Base-by-base conservation (phyloP, 1,140 invertebrate genomes). In the Zaprionus ghesquierei region DNA sequence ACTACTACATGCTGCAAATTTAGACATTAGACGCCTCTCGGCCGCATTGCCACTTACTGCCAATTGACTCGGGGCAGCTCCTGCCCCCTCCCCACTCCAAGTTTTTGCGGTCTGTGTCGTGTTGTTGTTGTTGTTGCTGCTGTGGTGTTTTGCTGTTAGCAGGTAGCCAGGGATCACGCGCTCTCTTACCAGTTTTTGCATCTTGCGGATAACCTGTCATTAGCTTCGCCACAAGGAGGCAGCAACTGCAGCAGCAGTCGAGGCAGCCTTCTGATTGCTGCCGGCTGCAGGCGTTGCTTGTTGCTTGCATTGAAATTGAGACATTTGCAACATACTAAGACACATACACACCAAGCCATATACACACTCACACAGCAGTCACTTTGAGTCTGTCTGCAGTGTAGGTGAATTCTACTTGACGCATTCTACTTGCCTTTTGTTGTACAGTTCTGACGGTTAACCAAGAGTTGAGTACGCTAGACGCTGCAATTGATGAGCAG, bases 151-250 rank as follows among this genome's bases (percentile, higher is more conserved):
- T 70, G 75, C 64, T 79, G 79, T 73, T 79, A 86, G 81, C 81
- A 86, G 81, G 81, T 86, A 86, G 81, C 82, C 53, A 55, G 54
- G 63, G 70, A 87, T 86, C 81, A 73, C 77, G 81, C 81, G 64
- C 70, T 75, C 70, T 75, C 66, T 69, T 69, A 62, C 75, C 69
- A 74, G 60, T 75, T 78, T 78, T 89, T 79, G 82, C 82, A 82
- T 89, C 76, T 89, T 79, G 79, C 33, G 76, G 69, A 79, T 87
- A 87, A 87, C 82, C 82, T 87, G 82, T 87, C 84, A 87, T 87
- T 87, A 87, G 75, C 84, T 76, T 31, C 53, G 61, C 58, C 65
- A 65, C 61, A 63, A 63, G 61, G 23, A 54, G 50, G 22, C 50
- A 54, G 72, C 68, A 71, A 54, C 70, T 73, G 56, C 55, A 22